Percentiles rank a stretch among this genome's conserved stretches.
Conservation (phyloP, 1,140 invertebrate genomes). For the Daktulosphaira vitifoliae region DNA sequence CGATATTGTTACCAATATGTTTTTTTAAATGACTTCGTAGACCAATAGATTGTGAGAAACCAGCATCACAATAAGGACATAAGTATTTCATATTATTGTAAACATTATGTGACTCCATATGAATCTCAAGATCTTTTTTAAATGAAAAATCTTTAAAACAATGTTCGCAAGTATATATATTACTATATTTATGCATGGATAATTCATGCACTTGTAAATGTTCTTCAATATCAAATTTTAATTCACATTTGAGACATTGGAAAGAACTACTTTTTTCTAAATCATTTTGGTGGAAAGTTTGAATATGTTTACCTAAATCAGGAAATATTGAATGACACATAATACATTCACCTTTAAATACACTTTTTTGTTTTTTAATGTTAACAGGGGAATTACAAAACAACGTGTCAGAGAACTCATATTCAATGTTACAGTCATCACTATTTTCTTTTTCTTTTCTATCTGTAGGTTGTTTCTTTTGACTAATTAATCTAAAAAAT, state of each 20-base stretch:
- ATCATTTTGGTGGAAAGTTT: constrained; percentile 4
- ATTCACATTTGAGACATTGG: background rate
- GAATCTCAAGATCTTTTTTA: constrained; percentile 2
- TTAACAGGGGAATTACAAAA: background rate
- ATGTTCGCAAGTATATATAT: constrained; percentile 1
- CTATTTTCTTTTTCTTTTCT: background rate
- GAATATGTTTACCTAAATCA: constrained; percentile 14
- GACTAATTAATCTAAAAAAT: background rate
- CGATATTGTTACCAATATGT: constrained; percentile 2
- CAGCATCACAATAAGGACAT: constrained; percentile 29
- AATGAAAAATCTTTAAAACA: background rate
- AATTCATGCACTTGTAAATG: background rate
- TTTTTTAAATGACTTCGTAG: background rate
- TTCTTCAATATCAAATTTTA: constrained; percentile 4
- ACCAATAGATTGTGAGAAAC: constrained; percentile 15
- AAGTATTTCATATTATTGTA: constrained; percentile 17
- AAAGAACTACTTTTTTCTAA: background rate
- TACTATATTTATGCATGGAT: background rate
- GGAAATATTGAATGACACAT: constrained; percentile 27
- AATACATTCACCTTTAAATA: constrained; percentile 24
- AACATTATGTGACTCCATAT: background rate
- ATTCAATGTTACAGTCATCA: background rate
- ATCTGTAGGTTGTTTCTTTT: background rate
- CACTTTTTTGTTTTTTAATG: constrained; percentile 11
- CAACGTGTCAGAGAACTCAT: background rate